Evolutionary conservation across 1,140 invertebrate species (phyloP).

Genomic region (Lordiphosa mommai): DNA sequence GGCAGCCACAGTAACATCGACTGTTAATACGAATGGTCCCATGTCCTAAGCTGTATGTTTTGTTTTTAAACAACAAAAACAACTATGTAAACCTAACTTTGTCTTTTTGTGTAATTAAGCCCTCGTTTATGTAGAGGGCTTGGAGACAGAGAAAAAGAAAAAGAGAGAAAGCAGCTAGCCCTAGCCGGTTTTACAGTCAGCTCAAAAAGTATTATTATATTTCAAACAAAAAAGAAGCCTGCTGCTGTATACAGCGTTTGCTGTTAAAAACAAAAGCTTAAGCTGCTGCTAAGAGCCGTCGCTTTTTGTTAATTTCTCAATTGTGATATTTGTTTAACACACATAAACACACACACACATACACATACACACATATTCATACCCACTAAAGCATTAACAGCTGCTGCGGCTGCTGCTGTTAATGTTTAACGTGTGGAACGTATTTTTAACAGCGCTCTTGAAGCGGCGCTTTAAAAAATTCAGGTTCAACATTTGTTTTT

Average conservation of each 20-base stretch:
- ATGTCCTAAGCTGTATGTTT: slow-evolving; percentile 65
- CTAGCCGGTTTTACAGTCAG: too few relatives aligned
- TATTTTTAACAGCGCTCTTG: slow-evolving; percentile 43
- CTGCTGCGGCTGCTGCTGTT: slow-evolving; percentile 57
- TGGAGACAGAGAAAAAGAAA: too few relatives aligned
- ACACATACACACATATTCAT: slow-evolving; percentile 21
- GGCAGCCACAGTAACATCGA: slow-evolving; percentile 17
- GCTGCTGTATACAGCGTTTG: slow-evolving; percentile 7
- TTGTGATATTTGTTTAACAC: slow-evolving; percentile 78
- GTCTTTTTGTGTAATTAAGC: slow-evolving; percentile 27
- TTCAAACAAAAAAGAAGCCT: too few relatives aligned
- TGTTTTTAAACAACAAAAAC: slow-evolving; percentile 14
- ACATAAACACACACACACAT: slow-evolving; percentile 37
- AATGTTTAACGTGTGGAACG: slow-evolving; percentile 25
- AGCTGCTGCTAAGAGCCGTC: slow-evolving; percentile 57
- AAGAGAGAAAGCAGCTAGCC: too few relatives aligned
- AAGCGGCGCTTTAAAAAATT: slow-evolving; percentile 40
- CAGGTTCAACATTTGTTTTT: slow-evolving; percentile 25
- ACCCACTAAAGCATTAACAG: slow-evolving; percentile 49
- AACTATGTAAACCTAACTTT: slow-evolving; percentile 44
- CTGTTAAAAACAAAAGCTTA: slow-evolving; percentile 1
- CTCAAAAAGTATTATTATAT: too few relatives aligned
- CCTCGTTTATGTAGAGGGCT: background rate
- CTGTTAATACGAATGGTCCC: slow-evolving; percentile 51
- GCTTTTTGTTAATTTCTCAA: slow-evolving; percentile 74